Base-by-base conservation (phyloP, 2,797 vertebrate species). In the Enteromius thamalakanensis region DNA sequence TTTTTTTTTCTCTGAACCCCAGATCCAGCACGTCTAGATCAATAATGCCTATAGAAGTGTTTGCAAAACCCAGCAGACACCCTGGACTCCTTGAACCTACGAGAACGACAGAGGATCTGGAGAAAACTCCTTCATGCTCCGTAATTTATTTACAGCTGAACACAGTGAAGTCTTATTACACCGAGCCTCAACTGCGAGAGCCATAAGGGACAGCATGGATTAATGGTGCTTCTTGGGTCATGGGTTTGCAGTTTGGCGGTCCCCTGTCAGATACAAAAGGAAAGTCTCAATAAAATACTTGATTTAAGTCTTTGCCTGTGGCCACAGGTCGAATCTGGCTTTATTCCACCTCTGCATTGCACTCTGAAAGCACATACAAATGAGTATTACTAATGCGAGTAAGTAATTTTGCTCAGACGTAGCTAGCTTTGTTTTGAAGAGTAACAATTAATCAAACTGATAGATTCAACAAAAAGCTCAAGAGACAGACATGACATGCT, bases 211-310 rank as follows among this genome's bases (percentile, higher is more conserved):
- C 86, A 80, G 80, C 37, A 80, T 75, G 87, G 60, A 84, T 84
- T 93, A 93, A 94, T 94, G 92, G 88, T 87, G 79, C 89, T 91
- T 88, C 81, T 89, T 90, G 83, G 88, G 91, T 90, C 90, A 89
- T 78, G 86, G 88, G 85, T 88, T 84, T 88, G 88, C 86, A 90
- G 88, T 84, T 89, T 83, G 89, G 81, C 91, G 91, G 92, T 92
- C 89, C 90, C 89, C 92, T 90, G 91, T 91, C 84, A 72, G 86
- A 85, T 89, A 89, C 90, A 87, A 91, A 94, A 94, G 91, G 89
- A 91, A 89, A 92, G 92, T 92, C 92, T 92, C 90, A 92, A 94
- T 93, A 94, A 93, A 92, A 92, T 89, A 88, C 87, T 78, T 88
- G 91, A 91, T 92, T 51, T 83, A 79, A 90, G 91, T 91, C 90